Evolutionary conservation across 2,888 invertebrate genomes (phyloP).

Genomic region (Melanophora roralis): DNA sequence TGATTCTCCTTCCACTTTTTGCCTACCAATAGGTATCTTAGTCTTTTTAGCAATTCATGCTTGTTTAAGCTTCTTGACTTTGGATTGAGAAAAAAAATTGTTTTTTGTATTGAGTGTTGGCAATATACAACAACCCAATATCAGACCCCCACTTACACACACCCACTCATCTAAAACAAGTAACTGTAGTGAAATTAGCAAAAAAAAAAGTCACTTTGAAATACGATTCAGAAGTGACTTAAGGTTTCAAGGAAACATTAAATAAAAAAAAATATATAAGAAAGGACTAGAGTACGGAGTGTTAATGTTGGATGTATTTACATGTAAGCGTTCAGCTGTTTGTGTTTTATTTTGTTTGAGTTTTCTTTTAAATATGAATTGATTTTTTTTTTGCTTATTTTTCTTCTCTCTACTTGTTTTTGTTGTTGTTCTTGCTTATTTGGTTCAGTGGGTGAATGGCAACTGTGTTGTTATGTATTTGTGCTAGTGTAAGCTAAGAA

Average conservation of each 20-base stretch:
- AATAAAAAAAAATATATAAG: not conserved
- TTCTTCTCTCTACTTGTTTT: not conserved
- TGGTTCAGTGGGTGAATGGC: not conserved
- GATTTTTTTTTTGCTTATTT: not conserved
- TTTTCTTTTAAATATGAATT: constrained; percentile 25
- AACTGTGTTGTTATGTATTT: too few relatives aligned
- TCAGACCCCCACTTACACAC: not conserved
- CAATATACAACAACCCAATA: not conserved
- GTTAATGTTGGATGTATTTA: too few relatives aligned
- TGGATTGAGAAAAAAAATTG: not conserved
- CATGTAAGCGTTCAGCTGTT: not conserved
- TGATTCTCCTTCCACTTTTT: not conserved
- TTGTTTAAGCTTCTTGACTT: constrained; percentile 38
- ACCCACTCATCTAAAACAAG: not conserved
- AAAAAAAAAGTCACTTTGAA: constrained; percentile 52
- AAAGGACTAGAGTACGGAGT: too few relatives aligned
- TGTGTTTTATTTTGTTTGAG: constrained; percentile 19
- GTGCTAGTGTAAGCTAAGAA: not conserved
- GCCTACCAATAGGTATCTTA: not conserved
- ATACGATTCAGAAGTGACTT: constrained; percentile 25
- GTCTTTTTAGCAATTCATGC: not conserved
- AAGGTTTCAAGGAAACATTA: constrained; percentile 6
- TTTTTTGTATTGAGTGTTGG: constrained; percentile 9
- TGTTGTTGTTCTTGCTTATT: not conserved
- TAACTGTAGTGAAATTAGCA: constrained; percentile 13